These are phyloP conservation scores for Catostomus latipinnis DNA, from an alignment of 2,797 vertebrate species.

Conservation along the genomic window DNA sequence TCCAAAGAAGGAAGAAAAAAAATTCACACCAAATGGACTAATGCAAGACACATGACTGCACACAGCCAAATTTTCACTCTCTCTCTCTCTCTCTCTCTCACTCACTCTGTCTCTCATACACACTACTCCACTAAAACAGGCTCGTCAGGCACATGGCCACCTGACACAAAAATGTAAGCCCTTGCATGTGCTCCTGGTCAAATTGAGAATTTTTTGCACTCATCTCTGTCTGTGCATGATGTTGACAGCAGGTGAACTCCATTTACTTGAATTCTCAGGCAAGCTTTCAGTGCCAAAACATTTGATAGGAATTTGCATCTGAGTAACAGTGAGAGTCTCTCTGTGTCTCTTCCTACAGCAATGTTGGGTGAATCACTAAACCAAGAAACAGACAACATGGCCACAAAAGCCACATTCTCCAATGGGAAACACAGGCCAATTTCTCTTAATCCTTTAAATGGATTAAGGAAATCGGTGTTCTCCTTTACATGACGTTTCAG, in stretches of 20 bases:
- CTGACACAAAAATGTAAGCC: not conserved
- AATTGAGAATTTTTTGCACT: not conserved
- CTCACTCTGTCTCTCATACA: conserved; percentile 9
- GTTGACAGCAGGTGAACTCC: too few species aligned
- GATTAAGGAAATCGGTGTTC: too few species aligned
- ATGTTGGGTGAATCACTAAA: not conserved
- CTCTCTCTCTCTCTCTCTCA: conserved; percentile 10
- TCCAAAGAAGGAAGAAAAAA: not conserved
- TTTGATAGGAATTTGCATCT: too few species aligned
- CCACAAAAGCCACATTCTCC: too few species aligned
- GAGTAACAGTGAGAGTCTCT: not conserved
- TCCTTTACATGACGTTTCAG: too few species aligned
- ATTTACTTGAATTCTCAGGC: too few species aligned
- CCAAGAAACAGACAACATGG: too few species aligned
- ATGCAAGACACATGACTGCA: conserved; percentile 5
- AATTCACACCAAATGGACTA: conserved; percentile 15
- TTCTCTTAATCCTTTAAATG: too few species aligned
- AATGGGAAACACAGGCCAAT: too few species aligned
- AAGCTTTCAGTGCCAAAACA: too few species aligned
- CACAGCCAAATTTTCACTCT: conserved; percentile 9
- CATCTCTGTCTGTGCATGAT: not conserved
- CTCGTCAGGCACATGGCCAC: conserved; percentile 14
- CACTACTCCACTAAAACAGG: conserved; percentile 22
- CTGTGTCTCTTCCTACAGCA: not conserved
- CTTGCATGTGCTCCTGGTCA: too few species aligned